Evolutionary conservation across 2,797 vertebrate genomes (phyloP).

Genomic region (Enteromius treurensis): DNA sequence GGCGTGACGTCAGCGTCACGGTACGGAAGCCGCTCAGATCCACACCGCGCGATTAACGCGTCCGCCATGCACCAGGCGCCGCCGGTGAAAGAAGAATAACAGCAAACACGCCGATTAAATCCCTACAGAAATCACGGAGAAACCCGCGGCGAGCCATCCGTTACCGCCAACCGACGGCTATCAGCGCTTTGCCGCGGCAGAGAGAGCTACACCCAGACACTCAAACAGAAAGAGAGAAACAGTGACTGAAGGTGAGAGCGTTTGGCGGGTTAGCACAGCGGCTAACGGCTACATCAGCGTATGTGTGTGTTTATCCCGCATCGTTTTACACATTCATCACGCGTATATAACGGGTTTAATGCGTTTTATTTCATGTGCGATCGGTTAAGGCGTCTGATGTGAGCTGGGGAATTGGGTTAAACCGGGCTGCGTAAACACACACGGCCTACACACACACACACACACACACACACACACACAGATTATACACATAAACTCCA

Average conservation of each 20-base stretch:
- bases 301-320: conserved; percentile 3
- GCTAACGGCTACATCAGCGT: conserved; percentile 32
- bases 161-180: conserved; percentile 1
- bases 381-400: neutral
- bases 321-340: neutral
- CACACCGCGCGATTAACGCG: conserved; percentile 51
- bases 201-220: neutral
- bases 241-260: conserved; percentile 34
- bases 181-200: neutral
- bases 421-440: conserved; percentile 33
- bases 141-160: neutral
- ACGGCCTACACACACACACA: conserved; percentile 5
- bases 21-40: conserved; percentile 77
- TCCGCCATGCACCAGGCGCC: conserved; percentile 50
- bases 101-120: conserved; percentile 25
- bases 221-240: neutral
- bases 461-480: conserved; percentile 8
- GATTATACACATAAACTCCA: conserved; percentile 1
- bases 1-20: neutral
- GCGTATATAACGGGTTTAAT: neutral
- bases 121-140: neutral
- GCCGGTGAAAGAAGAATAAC: conserved; percentile 47
- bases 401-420: conserved; percentile 19
- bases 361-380: neutral
- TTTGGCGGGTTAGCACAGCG: conserved; percentile 44